Conservation (phyloP, 2,113 vertebrate species). For the Natator depressus region DNA sequence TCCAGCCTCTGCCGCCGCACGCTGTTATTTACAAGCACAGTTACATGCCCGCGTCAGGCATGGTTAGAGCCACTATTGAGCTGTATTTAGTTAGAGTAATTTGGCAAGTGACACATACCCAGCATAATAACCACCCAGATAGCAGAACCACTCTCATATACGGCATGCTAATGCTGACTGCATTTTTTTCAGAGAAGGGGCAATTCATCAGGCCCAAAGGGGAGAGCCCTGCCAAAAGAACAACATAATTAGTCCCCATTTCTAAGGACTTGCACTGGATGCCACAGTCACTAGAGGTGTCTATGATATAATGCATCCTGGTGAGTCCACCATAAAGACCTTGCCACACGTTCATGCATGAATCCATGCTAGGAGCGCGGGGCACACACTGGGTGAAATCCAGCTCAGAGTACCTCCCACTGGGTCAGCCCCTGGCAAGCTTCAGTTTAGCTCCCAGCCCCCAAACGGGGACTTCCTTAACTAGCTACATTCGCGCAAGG, state of each 20-base stretch:
- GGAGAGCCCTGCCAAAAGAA: background rate
- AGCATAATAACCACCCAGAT: background rate
- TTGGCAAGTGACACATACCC: constrained; percentile 57
- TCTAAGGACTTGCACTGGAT: background rate
- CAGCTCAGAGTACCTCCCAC: background rate
- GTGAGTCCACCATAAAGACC: background rate
- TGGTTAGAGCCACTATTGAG: constrained; percentile 51
- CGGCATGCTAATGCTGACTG: background rate
- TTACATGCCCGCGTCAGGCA: constrained; percentile 47
- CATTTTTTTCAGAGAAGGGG: background rate
- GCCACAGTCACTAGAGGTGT: background rate
- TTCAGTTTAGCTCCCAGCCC: background rate
- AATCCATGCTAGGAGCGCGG: background rate
- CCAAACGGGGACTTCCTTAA: background rate
- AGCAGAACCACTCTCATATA: background rate
- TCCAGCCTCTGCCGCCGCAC: constrained; percentile 66
- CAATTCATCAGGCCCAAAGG: background rate
- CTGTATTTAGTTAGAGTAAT: constrained; percentile 57
- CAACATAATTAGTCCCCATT: background rate
- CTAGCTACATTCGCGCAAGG: background rate
- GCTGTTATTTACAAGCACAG: constrained; percentile 54
- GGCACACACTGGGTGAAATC: background rate
- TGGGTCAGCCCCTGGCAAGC: background rate
- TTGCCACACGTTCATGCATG: too few species aligned
- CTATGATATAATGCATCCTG: background rate